Evolutionary conservation across 2,888 invertebrate species (phyloP).

Genomic region (Chaitophorus viminalis): DNA sequence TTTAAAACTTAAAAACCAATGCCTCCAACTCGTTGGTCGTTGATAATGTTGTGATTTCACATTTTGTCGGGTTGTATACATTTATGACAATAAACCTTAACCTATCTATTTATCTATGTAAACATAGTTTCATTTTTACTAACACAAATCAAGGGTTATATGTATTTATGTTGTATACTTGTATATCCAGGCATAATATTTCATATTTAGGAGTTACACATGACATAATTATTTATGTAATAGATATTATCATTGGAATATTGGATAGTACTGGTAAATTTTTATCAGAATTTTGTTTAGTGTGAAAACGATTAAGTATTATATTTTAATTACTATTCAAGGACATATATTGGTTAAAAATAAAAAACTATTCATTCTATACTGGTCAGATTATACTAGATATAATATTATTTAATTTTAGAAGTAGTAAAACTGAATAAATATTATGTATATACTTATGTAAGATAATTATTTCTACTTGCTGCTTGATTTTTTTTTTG

Average conservation of each 20-base stretch:
- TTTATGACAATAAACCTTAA: neutral
- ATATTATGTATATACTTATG: neutral
- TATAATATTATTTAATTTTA: neutral
- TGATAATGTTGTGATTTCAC: neutral
- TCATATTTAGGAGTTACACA: no score
- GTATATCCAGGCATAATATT: no score
- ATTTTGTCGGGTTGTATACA: neutral
- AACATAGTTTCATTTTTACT: no score
- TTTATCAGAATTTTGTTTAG: neutral
- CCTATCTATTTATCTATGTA: neutral
- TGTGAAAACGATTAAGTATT: neutral
- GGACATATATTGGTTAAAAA: neutral
- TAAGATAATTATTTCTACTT: no score
- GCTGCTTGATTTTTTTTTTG: neutral
- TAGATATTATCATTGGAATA: neutral
- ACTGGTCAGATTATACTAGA: neutral
- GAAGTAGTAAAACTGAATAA: neutral
- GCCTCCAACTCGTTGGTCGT: no score
- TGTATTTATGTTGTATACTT: no score
- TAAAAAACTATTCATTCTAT: neutral
- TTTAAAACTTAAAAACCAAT: no score
- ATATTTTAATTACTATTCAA: conserved; percentile 14
- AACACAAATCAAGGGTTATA: no score
- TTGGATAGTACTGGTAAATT: neutral
- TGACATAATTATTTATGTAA: neutral